Conservation (phyloP, 2,888 invertebrate species). For the Tromatobia lineatoria region DNA sequence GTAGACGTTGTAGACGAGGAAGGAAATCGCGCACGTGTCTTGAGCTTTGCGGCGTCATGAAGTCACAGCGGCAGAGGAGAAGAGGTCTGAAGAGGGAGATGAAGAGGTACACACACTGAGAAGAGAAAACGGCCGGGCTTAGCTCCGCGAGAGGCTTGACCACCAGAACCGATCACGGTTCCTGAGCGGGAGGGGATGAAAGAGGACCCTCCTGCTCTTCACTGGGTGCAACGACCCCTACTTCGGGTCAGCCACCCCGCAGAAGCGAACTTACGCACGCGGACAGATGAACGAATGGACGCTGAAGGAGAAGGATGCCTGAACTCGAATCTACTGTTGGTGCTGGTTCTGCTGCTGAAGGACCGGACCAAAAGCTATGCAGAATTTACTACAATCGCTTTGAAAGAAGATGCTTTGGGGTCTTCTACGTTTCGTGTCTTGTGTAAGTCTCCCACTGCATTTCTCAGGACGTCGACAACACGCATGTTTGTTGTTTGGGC, state of each 20-base stretch:
- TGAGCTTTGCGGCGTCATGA: constrained; percentile 21
- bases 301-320: constrained; percentile 57
- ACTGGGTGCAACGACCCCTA: constrained; percentile 83
- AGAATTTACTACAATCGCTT: constrained; percentile 41
- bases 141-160: constrained; percentile 75
- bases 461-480: constrained; percentile 23
- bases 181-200: constrained; percentile 67
- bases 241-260: constrained; percentile 84
- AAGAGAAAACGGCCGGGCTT: constrained; percentile 57
- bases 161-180: constrained; percentile 71
- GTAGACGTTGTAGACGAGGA: constrained; percentile 46
- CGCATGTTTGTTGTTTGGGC: constrained; percentile 33
- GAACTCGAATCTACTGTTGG: constrained; percentile 43
- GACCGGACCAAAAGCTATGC: constrained; percentile 52
- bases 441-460: neutral
- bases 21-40: constrained; percentile 46
- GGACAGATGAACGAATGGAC: constrained; percentile 77
- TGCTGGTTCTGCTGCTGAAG: constrained; percentile 40
- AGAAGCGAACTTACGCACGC: constrained; percentile 73
- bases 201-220: constrained; percentile 67
- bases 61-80: constrained; percentile 53
- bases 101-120: constrained; percentile 44
- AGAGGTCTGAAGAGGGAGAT: neutral
- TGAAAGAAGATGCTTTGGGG: constrained; percentile 46
- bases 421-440: constrained; percentile 42